Evolutionary conservation across 2,113 vertebrate genomes (phyloP), one percentile per base, ranked within the genome.

Genomic region (Heterocephalus glaber): DNA sequence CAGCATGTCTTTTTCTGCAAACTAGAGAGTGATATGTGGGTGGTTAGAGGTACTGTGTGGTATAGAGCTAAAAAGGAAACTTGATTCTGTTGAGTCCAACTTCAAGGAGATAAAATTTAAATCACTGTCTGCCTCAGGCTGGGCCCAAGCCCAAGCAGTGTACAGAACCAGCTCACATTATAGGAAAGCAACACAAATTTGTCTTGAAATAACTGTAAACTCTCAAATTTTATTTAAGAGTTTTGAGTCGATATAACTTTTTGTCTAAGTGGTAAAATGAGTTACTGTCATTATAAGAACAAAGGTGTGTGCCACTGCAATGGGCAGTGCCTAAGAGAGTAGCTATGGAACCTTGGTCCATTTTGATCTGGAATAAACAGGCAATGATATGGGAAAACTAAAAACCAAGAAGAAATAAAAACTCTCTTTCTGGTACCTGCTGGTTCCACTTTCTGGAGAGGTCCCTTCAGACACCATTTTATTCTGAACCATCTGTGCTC

Each of bases 21-120:
- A 41, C 20, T 30, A 35, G 41, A 5, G 16, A 52, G 17, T 28
- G 26, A 6, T 28, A 5, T 5, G 33, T 35, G 35, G 28, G 56
- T 33, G 4, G 13, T 3, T 20, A 30, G 4, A 24, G 35, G 22
- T 68, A 20, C 14, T 77, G 24, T n/a, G 41, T 80, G 47, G 65
- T n/a, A 17, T 5, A 83, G 24, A 24, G 1, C 3, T 38, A 0
- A 68, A 76, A 82, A 56, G 44, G 81, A 72, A 87, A 66, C 35
- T 47, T 19, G 1, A 2, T 70, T 24, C 72, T 16, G 10, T 6
- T 0, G 5, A 60, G 47, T 14, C 7, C 2, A 26, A 7, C 14
- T 4, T 86, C 76, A 47, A 65, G 35, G n/a, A 72, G 47, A 60
- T 20, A 26, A 52, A 68, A 35, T 83, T 79, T 49, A 70, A 86